These are phyloP conservation scores for Acromyrmex charruanus DNA, from an alignment of 1,140 invertebrate species.

Conservation along the genomic window DNA sequence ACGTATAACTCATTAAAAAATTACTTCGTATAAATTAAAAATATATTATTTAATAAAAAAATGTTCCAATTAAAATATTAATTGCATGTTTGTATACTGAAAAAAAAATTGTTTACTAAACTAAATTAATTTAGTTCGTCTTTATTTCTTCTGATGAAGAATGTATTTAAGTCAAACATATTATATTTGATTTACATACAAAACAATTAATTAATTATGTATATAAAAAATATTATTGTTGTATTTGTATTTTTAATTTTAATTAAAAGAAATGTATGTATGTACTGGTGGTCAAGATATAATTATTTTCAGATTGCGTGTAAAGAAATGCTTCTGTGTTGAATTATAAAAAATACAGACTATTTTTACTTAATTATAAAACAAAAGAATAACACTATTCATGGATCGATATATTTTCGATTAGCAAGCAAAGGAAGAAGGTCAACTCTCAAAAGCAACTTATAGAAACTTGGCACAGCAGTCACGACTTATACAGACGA, in stretches of 20 bases:
- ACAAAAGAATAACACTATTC: constrained; percentile 1
- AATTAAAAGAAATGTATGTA: background rate
- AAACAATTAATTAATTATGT: background rate
- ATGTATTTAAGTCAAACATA: too few species aligned
- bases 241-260: background rate
- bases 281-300: background rate
- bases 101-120: too few species aligned
- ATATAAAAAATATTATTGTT: background rate
- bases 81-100: background rate
- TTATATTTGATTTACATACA: too few species aligned
- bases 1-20: background rate
- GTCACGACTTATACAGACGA: background rate
- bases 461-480: constrained; percentile 51
- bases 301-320: background rate
- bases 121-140: too few species aligned
- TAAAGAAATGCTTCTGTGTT: background rate
- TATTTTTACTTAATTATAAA: background rate
- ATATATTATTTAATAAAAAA: background rate
- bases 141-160: too few species aligned
- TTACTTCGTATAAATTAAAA: background rate
- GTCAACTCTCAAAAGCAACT: constrained; percentile 7
- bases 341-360: background rate
- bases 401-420: constrained; percentile 3
- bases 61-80: background rate
- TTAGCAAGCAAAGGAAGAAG: constrained; percentile 28